Evolutionary conservation across 2,888 invertebrate species (phyloP).

Genomic region (Drosophila mulleri): DNA sequence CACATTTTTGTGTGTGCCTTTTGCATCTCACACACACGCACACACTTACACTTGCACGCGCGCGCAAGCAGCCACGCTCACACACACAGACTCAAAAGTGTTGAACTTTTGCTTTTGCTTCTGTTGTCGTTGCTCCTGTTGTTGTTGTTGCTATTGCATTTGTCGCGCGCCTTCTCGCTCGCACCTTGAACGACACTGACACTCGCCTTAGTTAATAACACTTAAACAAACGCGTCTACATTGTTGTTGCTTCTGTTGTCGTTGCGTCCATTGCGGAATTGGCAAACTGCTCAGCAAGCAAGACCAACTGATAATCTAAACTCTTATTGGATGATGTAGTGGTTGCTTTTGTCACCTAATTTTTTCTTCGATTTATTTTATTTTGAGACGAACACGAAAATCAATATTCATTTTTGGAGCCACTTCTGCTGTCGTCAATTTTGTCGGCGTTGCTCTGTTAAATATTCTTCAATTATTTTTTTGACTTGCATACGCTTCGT

Average conservation of each 20-base stretch:
- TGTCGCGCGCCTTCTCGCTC: slow-evolving; percentile 26
- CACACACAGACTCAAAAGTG: slow-evolving; percentile 29
- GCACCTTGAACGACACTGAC: slow-evolving; percentile 31
- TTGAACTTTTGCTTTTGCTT: slow-evolving; percentile 61
- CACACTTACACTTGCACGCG: not conserved
- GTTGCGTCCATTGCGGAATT: slow-evolving; percentile 38
- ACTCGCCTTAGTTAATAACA: slow-evolving; percentile 43
- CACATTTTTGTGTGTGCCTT: slow-evolving; percentile 51
- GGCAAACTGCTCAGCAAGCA: slow-evolving; percentile 45
- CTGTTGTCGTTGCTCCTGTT: slow-evolving; percentile 32
- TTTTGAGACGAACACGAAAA: slow-evolving; percentile 54
- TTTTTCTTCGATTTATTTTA: slow-evolving; percentile 30
- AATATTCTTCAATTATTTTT: slow-evolving; percentile 34
- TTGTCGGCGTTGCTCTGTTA: slow-evolving; percentile 27
- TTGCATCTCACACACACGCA: slow-evolving; percentile 48
- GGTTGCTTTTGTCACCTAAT: slow-evolving; percentile 48
- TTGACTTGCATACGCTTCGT: slow-evolving; percentile 39
- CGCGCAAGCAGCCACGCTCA: slow-evolving; percentile 9
- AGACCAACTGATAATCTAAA: slow-evolving; percentile 47
- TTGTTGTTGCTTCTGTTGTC: slow-evolving; percentile 28
- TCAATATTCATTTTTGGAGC: slow-evolving; percentile 58
- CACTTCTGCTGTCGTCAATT: slow-evolving; percentile 12
- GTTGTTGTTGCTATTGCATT: slow-evolving; percentile 51
- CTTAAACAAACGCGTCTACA: slow-evolving; percentile 31
- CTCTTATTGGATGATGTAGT: slow-evolving; percentile 47